Conservation (phyloP, 2,888 invertebrate genomes). For the Sphaeridia pumilis region DNA sequence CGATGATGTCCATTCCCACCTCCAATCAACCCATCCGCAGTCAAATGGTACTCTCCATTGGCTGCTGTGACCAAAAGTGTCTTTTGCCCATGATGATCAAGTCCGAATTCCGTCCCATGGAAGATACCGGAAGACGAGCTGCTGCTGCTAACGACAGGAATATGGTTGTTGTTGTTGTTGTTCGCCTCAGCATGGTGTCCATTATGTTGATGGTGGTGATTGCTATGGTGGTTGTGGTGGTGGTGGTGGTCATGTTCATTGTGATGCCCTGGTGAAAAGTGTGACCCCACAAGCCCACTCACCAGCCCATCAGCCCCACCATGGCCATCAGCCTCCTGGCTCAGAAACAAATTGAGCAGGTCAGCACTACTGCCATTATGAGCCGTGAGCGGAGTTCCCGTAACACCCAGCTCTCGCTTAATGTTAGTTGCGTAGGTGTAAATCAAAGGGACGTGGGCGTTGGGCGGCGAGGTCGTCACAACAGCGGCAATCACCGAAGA, state of each 20-base stretch:
- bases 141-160: neutral
- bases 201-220: conserved; percentile 2
- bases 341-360: conserved; percentile 14
- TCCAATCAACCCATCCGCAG: conserved; percentile 1
- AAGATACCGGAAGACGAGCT: too few relatives aligned
- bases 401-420: neutral
- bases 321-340: conserved; percentile 9
- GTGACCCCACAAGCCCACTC: too few relatives aligned
- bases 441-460: neutral
- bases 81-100: conserved; percentile 20
- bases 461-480: neutral
- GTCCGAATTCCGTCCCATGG: conserved; percentile 13
- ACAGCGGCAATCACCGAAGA: neutral
- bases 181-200: neutral
- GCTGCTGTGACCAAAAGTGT: conserved; percentile 19
- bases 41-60: conserved; percentile 14
- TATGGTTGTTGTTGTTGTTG: conserved; percentile 13
- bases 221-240: conserved; percentile 20
- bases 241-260: too few relatives aligned
- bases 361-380: conserved; percentile 9
- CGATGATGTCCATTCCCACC: neutral
- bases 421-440: neutral
- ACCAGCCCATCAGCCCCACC: neutral
- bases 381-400: neutral
- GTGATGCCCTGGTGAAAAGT: too few relatives aligned